Evolutionary conservation across 2,113 vertebrate species (phyloP).

Genomic region (Archilochus colubris): DNA sequence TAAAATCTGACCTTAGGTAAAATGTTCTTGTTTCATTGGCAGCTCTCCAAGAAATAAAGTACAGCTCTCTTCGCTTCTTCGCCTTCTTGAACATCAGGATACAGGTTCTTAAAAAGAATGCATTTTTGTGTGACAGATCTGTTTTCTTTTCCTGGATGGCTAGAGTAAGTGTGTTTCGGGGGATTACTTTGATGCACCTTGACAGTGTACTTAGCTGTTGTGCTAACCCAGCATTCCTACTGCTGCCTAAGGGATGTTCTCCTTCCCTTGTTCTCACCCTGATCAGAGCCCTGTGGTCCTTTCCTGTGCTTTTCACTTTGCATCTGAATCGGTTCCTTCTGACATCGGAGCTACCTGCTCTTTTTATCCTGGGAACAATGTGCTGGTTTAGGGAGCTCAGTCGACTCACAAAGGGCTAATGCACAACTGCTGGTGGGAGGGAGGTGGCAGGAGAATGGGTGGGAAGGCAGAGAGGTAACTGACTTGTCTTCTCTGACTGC

Average conservation of each 20-base stretch:
- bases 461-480: background rate
- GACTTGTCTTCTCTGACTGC: background rate
- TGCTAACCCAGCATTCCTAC: background rate
- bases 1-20: background rate
- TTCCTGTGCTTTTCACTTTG: background rate
- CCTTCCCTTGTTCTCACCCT: background rate
- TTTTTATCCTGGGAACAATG: background rate
- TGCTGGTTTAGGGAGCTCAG: background rate
- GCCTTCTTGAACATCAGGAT: background rate
- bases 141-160: background rate
- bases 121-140: background rate
- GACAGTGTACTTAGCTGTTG: background rate
- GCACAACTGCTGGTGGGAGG: background rate
- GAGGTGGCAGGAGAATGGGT: background rate
- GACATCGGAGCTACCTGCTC: background rate
- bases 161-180: background rate
- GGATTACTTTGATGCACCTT: background rate
- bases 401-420: fast-evolving
- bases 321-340: background rate
- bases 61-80: background rate
- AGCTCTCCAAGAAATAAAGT: background rate
- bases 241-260: background rate
- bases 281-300: background rate
- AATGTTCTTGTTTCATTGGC: background rate
- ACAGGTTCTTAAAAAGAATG: background rate